Percentiles rank a stretch among this genome's conserved stretches.
Evolutionary conservation across 37 sponge, comb jelly and placozoan species (phyloP).

Genomic region (Oopsacas minuta): DNA sequence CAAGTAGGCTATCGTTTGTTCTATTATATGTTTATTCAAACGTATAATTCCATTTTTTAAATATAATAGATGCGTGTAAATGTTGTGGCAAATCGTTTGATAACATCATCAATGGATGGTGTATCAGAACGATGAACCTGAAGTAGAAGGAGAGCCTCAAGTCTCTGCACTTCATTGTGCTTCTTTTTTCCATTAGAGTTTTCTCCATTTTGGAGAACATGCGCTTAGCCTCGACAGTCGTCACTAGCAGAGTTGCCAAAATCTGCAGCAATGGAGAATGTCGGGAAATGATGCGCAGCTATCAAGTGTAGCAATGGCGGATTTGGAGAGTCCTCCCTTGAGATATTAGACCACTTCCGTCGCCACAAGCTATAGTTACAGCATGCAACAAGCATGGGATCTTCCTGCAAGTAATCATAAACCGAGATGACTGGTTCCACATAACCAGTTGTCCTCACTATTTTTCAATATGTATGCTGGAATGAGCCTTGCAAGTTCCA

Average conservation of each 20-base stretch:
- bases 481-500: slow-evolving; percentile 14
- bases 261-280: slow-evolving; percentile 10
- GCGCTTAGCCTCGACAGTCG: slow-evolving; percentile 23
- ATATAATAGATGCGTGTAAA: slow-evolving; percentile 15
- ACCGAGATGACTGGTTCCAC: slow-evolving; percentile 5
- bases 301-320: slow-evolving; percentile 22
- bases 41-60: background rate
- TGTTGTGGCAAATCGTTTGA: slow-evolving; percentile 19
- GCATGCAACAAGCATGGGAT: background rate
- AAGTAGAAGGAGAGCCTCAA: slow-evolving; percentile 21
- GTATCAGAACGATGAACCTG: slow-evolving; percentile 8
- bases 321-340: background rate
- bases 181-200: slow-evolving; percentile 23
- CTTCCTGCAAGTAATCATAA: slow-evolving; percentile 11
- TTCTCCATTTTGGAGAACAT: slow-evolving; percentile 24
- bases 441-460: slow-evolving; percentile 15
- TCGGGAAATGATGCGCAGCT: background rate
- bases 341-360: background rate
- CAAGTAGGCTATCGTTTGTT: background rate
- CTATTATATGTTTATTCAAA: background rate
- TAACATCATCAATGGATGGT: slow-evolving; percentile 16
- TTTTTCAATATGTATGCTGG: slow-evolving; percentile 8
- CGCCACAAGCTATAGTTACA: slow-evolving; percentile 7
- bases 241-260: slow-evolving; percentile 21
- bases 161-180: slow-evolving; percentile 13